These are phyloP conservation scores for Mesochorus sp. DNA, from an alignment of 2,888 invertebrate genomes.

Conservation along the genomic window DNA sequence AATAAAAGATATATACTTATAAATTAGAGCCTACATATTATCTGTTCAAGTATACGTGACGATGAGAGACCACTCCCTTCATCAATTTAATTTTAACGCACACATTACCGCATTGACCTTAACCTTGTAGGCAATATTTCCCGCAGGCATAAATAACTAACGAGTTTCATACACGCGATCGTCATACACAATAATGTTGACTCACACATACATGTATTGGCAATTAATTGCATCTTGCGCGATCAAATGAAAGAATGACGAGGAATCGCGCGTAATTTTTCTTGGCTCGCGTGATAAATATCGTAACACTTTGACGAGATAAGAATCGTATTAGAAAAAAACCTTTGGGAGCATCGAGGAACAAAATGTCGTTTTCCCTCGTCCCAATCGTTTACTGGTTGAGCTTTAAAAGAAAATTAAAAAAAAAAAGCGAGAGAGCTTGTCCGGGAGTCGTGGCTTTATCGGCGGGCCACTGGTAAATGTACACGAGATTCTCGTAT, in stretches of 20 bases:
- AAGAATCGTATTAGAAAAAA: constrained; percentile 17
- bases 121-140: constrained; percentile 39
- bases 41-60: constrained; percentile 15
- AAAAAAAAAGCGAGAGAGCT: too few relatives aligned
- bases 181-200: constrained; percentile 35
- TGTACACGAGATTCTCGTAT: constrained; percentile 22
- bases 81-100: constrained; percentile 4
- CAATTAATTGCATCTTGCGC: constrained; percentile 30
- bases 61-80: constrained; percentile 29
- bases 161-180: constrained; percentile 45
- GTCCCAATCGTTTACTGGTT: not conserved
- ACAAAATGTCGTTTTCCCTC: constrained; percentile 2
- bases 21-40: too few relatives aligned
- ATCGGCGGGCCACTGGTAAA: constrained; percentile 26
- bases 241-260: constrained; percentile 1
- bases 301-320: not conserved
- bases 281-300: not conserved
- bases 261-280: not conserved
- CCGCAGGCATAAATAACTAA: not conserved
- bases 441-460: constrained; percentile 2
- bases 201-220: constrained; percentile 22
- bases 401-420: not conserved
- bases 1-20: too few relatives aligned
- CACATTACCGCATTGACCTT: constrained; percentile 42
- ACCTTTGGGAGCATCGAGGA: constrained; percentile 6